Evolutionary conservation across 2,113 vertebrate genomes (phyloP).

Genomic region (Vidua chalybeata): DNA sequence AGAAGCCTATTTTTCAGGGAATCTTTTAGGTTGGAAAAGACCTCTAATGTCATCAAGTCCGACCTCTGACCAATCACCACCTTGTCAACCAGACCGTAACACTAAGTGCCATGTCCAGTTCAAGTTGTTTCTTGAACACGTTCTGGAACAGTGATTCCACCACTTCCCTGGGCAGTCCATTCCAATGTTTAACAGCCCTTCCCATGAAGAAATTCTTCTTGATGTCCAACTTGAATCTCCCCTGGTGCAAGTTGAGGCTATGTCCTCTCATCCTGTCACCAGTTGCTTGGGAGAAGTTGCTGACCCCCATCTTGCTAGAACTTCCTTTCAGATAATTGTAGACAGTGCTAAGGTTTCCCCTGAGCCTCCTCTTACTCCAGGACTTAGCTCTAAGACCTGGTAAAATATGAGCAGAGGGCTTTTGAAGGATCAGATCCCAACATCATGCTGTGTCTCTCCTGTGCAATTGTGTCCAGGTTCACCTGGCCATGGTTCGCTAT

Average conservation of each 20-base stretch:
- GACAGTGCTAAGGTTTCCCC: not conserved
- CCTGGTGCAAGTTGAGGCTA: not conserved
- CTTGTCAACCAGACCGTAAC: not conserved
- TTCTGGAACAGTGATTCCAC: not conserved
- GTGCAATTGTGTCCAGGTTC: slow-evolving; percentile 80
- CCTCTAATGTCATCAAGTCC: not conserved
- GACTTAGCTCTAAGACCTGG: not conserved
- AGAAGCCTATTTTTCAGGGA: not conserved
- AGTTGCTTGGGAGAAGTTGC: not conserved
- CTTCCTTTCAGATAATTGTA: not conserved
- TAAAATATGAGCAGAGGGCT: not conserved
- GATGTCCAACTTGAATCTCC: not conserved
- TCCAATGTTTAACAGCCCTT: not conserved
- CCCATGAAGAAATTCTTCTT: not conserved
- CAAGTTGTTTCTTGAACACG: not conserved
- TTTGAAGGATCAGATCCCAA: not conserved
- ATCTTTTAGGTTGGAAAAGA: not conserved
- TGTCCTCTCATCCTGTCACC: not conserved
- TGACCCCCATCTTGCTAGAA: not conserved
- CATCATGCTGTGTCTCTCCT: not conserved
- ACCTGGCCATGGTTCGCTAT: slow-evolving; percentile 94
- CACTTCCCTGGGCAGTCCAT: not conserved
- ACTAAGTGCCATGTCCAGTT: not conserved
- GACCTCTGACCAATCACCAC: not conserved
- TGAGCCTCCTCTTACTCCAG: not conserved